Conservation (phyloP, 2,797 vertebrate species). For the Garrulus glandarius region DNA sequence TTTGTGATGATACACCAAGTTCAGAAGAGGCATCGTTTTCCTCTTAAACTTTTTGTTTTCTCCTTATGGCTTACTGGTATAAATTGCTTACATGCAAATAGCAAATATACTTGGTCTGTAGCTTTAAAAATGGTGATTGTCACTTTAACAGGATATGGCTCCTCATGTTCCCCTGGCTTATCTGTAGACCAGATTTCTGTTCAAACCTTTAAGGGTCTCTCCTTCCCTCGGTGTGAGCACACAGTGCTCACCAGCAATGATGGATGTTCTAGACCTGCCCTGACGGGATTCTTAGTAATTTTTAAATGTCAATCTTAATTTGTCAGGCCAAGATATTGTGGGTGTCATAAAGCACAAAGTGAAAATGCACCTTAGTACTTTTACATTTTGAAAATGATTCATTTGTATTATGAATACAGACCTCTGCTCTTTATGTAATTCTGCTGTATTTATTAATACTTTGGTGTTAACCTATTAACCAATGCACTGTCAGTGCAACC, state of each 20-base stretch:
- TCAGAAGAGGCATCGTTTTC: background rate
- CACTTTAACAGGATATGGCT: conserved; percentile 7
- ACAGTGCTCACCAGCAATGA: background rate
- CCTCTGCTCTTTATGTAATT: background rate
- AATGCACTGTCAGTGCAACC: background rate
- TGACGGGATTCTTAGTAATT: conserved; percentile 5
- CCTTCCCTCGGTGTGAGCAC: background rate
- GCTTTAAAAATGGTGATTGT: conserved; percentile 15
- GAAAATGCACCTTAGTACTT: background rate
- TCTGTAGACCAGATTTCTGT: background rate
- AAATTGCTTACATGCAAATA: background rate
- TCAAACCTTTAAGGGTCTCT: conserved; percentile 10
- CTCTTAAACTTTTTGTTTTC: background rate
- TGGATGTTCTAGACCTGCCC: background rate
- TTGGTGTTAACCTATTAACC: background rate
- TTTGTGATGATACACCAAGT: conserved; percentile 7
- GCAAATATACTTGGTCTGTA: conserved; percentile 10
- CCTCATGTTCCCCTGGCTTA: background rate
- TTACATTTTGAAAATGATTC: background rate
- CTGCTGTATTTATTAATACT: background rate
- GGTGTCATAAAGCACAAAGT: background rate
- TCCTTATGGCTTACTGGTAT: background rate
- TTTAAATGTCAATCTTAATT: conserved; percentile 41
- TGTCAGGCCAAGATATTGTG: background rate
- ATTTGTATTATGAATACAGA: background rate